Evolutionary conservation across 2,113 vertebrate genomes (phyloP), one percentile per base, ranked within the genome.

Genomic region (Hirundichthys speculiger): DNA sequence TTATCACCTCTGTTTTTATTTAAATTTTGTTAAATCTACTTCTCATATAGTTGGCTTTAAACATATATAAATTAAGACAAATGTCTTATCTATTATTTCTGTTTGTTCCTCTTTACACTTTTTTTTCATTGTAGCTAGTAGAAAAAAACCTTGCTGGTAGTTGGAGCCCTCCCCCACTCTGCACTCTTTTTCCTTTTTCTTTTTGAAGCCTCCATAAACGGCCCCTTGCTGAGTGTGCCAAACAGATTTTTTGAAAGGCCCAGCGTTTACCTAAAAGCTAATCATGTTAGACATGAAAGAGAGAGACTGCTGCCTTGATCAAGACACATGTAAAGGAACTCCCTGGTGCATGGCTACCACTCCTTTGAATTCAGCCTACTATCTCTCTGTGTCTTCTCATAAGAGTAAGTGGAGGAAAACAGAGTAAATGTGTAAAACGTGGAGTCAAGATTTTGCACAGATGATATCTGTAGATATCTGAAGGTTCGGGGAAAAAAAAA

Each of bases 221-320:
- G 24, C 79, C 71, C 66, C 89, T 84, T 24, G 21, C 84, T 34
- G 75, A 79, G 76, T 49, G 66, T 20, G 52, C 84, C 81, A 75
- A 68, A 85, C 77, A 50, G 79, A 77, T 84, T 80, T 86, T 87
- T 80, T 90, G 79, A 87, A 89, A 88, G 61, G 86, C 80, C 74
- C 72, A 78, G 82, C 38, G 18, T 88, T 88, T 75, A 69, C 62
- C 61, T 84, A 87, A 89, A 89, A 88, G 83, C 86, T 89, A 87
- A 89, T 90, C 83, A 90, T 85, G 84, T 87, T 70, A 39, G 79
- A 88, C 87, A 88, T 90, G 83, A 90, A 89, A 89, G 80, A 76
- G 43, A 12, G 15, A 73, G 66, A 55, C 66, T 69, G 57, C 64
- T 49, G 66, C 84, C 77, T 86, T 88, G 82, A 89, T 88, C 72